Percentiles rank a stretch among this genome's conserved stretches.
These are phyloP conservation scores for Cyprinodon tularosa DNA, from an alignment of 2,113 vertebrate species.

Conservation along the genomic window DNA sequence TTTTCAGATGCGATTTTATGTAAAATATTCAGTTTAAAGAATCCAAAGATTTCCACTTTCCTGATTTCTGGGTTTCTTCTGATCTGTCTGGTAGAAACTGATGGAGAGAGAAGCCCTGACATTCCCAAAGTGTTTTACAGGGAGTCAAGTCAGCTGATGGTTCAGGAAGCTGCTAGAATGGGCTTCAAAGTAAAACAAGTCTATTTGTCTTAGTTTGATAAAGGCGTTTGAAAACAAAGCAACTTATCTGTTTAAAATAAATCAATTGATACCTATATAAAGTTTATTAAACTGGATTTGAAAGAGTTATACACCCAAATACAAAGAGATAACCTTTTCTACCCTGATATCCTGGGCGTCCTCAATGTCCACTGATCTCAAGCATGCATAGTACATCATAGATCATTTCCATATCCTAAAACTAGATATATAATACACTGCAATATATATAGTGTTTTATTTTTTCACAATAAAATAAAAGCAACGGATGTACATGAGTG, in stretches of 20 bases:
- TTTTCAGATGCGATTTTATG: neutral
- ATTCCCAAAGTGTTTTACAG: constrained; percentile 81
- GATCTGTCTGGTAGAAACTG: constrained; percentile 71
- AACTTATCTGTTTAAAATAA: neutral
- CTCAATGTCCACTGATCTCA: neutral
- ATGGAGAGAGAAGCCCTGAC: constrained; percentile 74
- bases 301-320: too few relatives aligned
- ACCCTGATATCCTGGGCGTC: too few relatives aligned
- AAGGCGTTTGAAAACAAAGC: neutral
- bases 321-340: too few relatives aligned
- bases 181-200: constrained; percentile 45
- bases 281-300: too few relatives aligned
- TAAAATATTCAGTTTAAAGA: neutral
- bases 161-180: constrained; percentile 14
- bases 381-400: neutral
- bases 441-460: neutral
- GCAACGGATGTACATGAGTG: neutral
- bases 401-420: neutral
- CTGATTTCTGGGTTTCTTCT: constrained; percentile 19
- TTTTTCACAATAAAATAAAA: neutral
- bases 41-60: constrained; percentile 18
- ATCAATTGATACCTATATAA: neutral
- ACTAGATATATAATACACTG: neutral
- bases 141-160: constrained; percentile 32
- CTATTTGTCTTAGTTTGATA: neutral